Percentiles rank a stretch among this genome's conserved stretches.
Conservation (phyloP, 2,888 invertebrate species). For the Steinernema hermaphroditum region DNA sequence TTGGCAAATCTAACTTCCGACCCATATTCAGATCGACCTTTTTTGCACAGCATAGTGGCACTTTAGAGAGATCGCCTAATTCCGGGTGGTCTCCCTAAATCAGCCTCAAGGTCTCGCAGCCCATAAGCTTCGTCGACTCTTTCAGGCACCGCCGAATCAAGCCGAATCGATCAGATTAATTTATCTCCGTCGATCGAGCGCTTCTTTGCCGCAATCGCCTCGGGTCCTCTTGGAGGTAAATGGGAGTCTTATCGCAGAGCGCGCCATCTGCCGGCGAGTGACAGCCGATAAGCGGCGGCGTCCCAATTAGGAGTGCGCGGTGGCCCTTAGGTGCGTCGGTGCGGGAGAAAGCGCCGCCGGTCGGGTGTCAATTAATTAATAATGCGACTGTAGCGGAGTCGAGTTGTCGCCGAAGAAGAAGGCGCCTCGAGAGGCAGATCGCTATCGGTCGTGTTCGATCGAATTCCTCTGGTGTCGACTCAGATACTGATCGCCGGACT, state of each 20-base stretch:
- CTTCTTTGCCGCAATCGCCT: slow-evolving; percentile 25
- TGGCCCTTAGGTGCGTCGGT: slow-evolving; percentile 22
- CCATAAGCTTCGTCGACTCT: neutral
- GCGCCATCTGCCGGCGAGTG: slow-evolving; percentile 21
- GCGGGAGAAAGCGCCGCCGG: slow-evolving; percentile 6
- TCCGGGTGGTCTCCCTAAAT: no score
- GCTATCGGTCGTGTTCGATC: slow-evolving; percentile 27
- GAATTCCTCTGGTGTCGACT: neutral
- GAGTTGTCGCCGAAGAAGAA: neutral
- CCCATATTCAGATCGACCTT: no score
- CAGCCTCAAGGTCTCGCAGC: no score
- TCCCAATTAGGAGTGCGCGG: slow-evolving; percentile 7
- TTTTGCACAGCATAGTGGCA: no score
- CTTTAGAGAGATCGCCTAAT: no score
- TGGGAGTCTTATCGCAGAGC: slow-evolving; percentile 27
- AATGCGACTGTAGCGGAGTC: slow-evolving; percentile 21
- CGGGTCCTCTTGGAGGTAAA: slow-evolving; percentile 4
- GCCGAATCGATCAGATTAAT: neutral
- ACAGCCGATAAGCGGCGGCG: slow-evolving; percentile 22
- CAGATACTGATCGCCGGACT: slow-evolving; percentile 15
- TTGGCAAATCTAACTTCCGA: no score
- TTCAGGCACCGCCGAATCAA: neutral
- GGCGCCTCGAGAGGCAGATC: slow-evolving; percentile 8
- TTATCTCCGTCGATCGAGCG: slow-evolving; percentile 10
- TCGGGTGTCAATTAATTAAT: slow-evolving; percentile 30